phyloP scores from a whole-genome alignment of 2,797 vertebrate species.

The Lindbergichthys nudifrons region DNA sequence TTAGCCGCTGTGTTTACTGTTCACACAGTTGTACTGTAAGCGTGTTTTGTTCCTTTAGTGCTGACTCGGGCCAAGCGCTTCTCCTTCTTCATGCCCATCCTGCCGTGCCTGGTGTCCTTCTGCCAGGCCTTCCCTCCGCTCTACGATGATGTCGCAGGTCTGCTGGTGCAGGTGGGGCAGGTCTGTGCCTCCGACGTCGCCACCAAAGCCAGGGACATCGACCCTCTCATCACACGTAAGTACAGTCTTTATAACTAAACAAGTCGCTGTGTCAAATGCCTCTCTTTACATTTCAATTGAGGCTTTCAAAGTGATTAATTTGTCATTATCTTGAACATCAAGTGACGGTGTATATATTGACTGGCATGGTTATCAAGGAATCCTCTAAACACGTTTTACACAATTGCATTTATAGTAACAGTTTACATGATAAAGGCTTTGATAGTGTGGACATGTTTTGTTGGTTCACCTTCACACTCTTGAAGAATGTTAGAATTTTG shows the following conservation, averaged over 20 bases:
- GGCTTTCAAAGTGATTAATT: too few relatives aligned
- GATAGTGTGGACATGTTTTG: too few relatives aligned
- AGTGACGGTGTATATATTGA: too few relatives aligned
- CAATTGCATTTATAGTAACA: too few relatives aligned
- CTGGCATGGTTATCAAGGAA: too few relatives aligned
- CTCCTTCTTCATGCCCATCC: constrained; percentile 96
- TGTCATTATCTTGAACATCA: too few relatives aligned
- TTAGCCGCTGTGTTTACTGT: constrained; percentile 2
- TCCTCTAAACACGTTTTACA: too few relatives aligned
- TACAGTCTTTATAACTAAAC: background rate
- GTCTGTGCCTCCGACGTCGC: constrained; percentile 97
- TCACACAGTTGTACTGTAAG: background rate
- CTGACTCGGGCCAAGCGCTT: constrained; percentile 94
- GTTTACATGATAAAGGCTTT: too few relatives aligned
- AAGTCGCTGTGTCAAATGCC: too few relatives aligned
- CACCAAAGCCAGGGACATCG: constrained; percentile 92
- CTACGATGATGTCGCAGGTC: constrained; percentile 94
- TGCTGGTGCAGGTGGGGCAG: constrained; percentile 95
- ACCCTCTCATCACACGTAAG: constrained; percentile 96
- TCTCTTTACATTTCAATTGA: too few relatives aligned
- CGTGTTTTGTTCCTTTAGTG: constrained; percentile 79
- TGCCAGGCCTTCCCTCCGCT: constrained; percentile 97
- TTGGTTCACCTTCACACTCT: too few relatives aligned
- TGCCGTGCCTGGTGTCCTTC: constrained; percentile 96
- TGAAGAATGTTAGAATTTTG: too few relatives aligned